These are phyloP conservation scores for Lasioglossum albipes DNA, from an alignment of 1,140 invertebrate species.

Conservation along the genomic window DNA sequence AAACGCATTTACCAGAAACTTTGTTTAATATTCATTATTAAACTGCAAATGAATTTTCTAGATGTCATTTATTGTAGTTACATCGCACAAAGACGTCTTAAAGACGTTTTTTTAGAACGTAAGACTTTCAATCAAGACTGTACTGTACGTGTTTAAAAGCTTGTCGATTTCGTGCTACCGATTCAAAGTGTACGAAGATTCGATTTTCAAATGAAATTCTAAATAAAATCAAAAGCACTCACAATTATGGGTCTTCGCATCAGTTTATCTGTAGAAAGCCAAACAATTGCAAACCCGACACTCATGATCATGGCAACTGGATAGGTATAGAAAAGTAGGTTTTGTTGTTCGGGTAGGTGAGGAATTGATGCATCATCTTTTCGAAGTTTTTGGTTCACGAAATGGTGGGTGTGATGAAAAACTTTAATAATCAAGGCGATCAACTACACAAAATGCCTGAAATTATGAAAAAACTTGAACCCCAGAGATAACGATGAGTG, in stretches of 20 bases:
- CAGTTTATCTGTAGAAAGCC: slow-evolving; percentile 59
- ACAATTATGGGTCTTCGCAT: slow-evolving; percentile 57
- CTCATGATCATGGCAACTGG: slow-evolving; percentile 70
- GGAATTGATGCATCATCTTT: slow-evolving; percentile 60
- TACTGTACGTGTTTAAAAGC: too few species aligned
- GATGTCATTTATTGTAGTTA: too few species aligned
- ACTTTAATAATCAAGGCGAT: slow-evolving; percentile 50
- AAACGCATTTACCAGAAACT: neutral
- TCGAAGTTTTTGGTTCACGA: slow-evolving; percentile 49
- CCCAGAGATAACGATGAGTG: neutral
- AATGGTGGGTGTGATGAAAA: slow-evolving; percentile 72
- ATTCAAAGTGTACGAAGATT: too few species aligned
- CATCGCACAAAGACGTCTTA: too few species aligned
- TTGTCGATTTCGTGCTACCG: too few species aligned
- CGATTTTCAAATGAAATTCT: neutral
- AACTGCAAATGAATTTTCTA: too few species aligned
- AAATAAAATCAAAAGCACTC: slow-evolving; percentile 27
- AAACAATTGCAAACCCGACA: slow-evolving; percentile 60
- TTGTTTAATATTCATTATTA: too few species aligned
- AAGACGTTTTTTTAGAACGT: too few species aligned
- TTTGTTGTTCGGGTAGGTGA: slow-evolving; percentile 69
- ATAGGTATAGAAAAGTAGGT: slow-evolving; percentile 72
- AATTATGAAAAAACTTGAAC: neutral
- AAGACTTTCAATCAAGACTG: too few species aligned
- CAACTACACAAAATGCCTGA: slow-evolving; percentile 24